Base-by-base conservation (phyloP, 2,888 invertebrate genomes). In the Acleris laterana region DNA sequence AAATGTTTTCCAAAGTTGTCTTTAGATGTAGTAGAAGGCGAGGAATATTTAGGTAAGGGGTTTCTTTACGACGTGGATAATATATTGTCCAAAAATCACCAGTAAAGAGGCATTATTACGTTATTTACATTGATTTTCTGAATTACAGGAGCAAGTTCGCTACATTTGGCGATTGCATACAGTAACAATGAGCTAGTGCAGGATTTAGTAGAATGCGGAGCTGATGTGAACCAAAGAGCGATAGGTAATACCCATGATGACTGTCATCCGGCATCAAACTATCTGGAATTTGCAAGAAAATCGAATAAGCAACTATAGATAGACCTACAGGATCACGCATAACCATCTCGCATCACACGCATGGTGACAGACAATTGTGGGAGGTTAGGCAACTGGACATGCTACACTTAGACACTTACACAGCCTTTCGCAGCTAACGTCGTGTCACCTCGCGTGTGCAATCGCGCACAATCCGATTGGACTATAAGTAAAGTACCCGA, bases 141-240 rank as follows among this genome's bases (percentile, higher is more conserved):
- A 46, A 6, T n/a, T 79, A 2, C 77, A 96, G 97, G 97, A 2
- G 98, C 99, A 13, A 97, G 98, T 85, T 97, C 98, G 0, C 93
- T 99, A 44, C 99, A 99, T 86, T 93, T 99, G 69, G 98, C 99
- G 0, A 99, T 99, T 74, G 99, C 99, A 0, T 98, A 99, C 83
- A 97, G 96, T 81, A 99, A 99, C 86, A 98, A 99, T 81, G 99
- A 99, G 77, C 92, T 99, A 63, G 98, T 99, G 0, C 97, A 98
- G 81, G 96, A 98, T 79, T 93, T 99, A 62, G 96, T 99, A 1
- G 97, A 98, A 81, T 96, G 97, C 17, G 99, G 98, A 0, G 98
- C 98, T 7, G 95, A 97, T 78, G 97, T 99, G 25, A 96, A 97
- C 77, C 98, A 99, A 82, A 93, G 99, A 79, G 99, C 99, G 5